Evolutionary conservation across 2,797 vertebrate species (phyloP).

Genomic region (Pangasius djambal): DNA sequence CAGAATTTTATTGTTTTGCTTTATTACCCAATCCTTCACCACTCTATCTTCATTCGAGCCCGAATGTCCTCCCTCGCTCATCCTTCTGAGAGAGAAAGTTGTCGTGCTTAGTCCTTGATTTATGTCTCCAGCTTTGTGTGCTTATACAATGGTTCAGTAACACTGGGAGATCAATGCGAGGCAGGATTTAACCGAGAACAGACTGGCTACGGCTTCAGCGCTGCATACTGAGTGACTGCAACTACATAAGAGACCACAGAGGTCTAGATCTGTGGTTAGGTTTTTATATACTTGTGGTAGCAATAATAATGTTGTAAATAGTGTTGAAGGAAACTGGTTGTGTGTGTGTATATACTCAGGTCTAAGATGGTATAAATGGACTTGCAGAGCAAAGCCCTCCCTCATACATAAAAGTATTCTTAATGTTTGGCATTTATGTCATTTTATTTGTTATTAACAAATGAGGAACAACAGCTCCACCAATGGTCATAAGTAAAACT

Average conservation of each 20-base stretch:
- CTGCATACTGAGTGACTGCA: slow-evolving; percentile 56
- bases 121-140: slow-evolving; percentile 54
- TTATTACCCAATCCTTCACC: slow-evolving; percentile 31
- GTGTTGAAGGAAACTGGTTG: neutral
- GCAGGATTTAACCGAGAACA: slow-evolving; percentile 45
- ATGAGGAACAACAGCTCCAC: neutral
- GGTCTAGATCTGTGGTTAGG: slow-evolving; percentile 17
- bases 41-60: slow-evolving; percentile 26
- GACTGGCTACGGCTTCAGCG: slow-evolving; percentile 24
- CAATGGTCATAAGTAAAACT: neutral
- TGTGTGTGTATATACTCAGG: neutral
- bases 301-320: slow-evolving; percentile 31
- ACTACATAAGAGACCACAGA: slow-evolving; percentile 30
- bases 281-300: slow-evolving; percentile 15
- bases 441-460: neutral
- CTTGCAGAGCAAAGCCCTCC: neutral
- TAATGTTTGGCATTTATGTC: neutral
- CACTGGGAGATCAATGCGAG: slow-evolving; percentile 52
- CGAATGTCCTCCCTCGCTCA: slow-evolving; percentile 33
- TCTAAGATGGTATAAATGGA: neutral
- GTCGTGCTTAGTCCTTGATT: slow-evolving; percentile 56
- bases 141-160: slow-evolving; percentile 56
- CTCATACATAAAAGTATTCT: neutral
- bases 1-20: slow-evolving; percentile 22
- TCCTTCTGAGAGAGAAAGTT: slow-evolving; percentile 49